Evolutionary conservation across 2,888 invertebrate genomes (phyloP).

Genomic region (Diarsia rubi): DNA sequence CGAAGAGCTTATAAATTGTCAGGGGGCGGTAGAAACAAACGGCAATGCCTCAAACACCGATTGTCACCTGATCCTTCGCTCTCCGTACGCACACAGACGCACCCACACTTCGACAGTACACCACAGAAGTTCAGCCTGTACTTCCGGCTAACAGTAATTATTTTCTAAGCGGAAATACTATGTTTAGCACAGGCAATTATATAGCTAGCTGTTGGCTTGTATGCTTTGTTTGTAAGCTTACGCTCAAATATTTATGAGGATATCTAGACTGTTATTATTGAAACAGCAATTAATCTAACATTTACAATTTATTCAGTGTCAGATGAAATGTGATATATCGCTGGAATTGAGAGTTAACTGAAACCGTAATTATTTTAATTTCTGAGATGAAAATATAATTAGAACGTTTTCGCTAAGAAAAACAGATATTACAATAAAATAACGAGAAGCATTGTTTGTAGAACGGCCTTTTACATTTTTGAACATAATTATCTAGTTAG

Average conservation of each 20-base stretch:
- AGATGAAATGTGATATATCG: background rate
- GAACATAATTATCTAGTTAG: background rate
- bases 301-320: conserved; percentile 20
- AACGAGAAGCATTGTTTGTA: background rate
- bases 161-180: conserved; percentile 46
- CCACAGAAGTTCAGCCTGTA: conserved; percentile 47
- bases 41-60: conserved; percentile 69
- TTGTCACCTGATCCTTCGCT: conserved; percentile 69
- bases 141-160: conserved; percentile 53
- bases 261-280: conserved; percentile 13
- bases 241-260: conserved; percentile 9
- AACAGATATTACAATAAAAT: background rate
- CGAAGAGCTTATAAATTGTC: conserved; percentile 73
- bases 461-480: background rate
- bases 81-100: conserved; percentile 49
- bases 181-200: conserved; percentile 7
- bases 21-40: conserved; percentile 66
- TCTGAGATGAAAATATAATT: background rate
- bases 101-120: conserved; percentile 24
- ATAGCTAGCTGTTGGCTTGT: background rate
- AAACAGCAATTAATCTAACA: conserved; percentile 15
- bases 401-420: background rate
- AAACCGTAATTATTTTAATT: background rate
- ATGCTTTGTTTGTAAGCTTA: background rate
- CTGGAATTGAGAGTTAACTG: background rate